A percentile compares a stretch with the other conserved stretches of the same genome.
Conservation (phyloP, 2,888 invertebrate species). For the Conomelus anceps region DNA sequence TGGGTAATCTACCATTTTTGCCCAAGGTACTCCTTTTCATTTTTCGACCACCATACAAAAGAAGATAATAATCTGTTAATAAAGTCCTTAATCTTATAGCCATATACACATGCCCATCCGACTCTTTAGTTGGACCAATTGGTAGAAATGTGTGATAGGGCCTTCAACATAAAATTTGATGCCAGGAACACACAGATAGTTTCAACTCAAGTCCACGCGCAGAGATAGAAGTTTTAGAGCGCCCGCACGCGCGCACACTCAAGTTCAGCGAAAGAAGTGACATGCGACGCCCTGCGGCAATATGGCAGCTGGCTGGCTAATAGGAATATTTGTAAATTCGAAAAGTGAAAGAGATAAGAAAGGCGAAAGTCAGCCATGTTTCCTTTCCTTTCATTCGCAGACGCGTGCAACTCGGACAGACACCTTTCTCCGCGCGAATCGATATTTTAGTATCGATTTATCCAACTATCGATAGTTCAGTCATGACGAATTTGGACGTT, state of each 20-base stretch:
- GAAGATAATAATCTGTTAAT: no score
- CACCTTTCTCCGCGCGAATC: background rate
- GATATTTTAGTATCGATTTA: background rate
- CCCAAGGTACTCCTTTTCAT: no score
- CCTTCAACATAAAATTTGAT: no score
- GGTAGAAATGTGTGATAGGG: no score
- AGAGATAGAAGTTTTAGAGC: background rate
- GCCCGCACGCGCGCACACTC: background rate
- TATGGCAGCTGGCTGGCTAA: background rate
- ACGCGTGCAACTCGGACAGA: background rate
- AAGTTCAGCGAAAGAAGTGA: background rate
- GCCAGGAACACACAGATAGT: no score
- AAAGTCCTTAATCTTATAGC: no score
- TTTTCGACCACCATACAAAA: no score
- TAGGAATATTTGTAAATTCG: background rate
- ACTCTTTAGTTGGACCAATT: no score
- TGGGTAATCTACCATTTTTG: no score
- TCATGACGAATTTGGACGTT: no score
- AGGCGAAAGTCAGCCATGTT: background rate
- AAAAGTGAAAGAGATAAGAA: background rate
- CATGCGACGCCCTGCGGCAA: background rate
- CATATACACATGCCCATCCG: no score
- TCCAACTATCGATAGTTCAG: background rate
- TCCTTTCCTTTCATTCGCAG: background rate
- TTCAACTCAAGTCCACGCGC: no score